Evolutionary conservation across 2,888 invertebrate genomes (phyloP), one percentile per base, ranked within the genome.

Genomic region (Stramonita haemastoma): DNA sequence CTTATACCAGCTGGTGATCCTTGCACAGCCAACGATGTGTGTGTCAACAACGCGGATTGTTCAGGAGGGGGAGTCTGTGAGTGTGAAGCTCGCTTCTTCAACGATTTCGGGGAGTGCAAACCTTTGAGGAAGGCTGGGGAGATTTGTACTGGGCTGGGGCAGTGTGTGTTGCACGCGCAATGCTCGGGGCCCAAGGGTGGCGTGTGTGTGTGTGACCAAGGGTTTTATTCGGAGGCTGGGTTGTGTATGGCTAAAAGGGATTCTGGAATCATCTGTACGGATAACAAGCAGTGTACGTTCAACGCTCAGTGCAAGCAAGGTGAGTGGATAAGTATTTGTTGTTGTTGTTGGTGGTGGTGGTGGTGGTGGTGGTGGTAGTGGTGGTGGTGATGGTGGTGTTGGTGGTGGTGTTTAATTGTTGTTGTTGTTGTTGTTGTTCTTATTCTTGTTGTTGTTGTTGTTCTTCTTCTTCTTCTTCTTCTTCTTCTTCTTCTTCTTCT

Each of bases 101-200:
- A 36, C 36, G 73, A 77, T 17, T 81, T 85, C 77, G 90, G 87
- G 5, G 32, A 19, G 60, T 90, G 90, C 73, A 86, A 85, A 22
- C 36, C 34, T 6, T 46, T 57, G 88, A 60, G 32, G 26, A 89
- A 87, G 32, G 86, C 89, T 0, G 86, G 66, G 17, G 32, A 46
- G 79, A 22, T 77, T 13, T 91, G 91, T 57, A 81, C 87, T 29
- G 89, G 89, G n/a, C 34, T 29, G 2, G 89, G 89, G 2, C 89
- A 90, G 88, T 90, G 90, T 29, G 77, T 89, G 6, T 36, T 26
- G 19, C 85, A 90, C 46, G 90, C 90, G 26, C 29, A 86, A 29
- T 90, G 90, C 79, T 86, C 86, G 15, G 77, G 85, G 13, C 13
- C 17, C 19, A 87, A 56, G 13, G 87, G 73, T 15, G 87, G 87